These are phyloP conservation scores for Ctenosaura bakeri DNA, from an alignment of 2,797 vertebrate genomes.

Conservation along the genomic window DNA sequence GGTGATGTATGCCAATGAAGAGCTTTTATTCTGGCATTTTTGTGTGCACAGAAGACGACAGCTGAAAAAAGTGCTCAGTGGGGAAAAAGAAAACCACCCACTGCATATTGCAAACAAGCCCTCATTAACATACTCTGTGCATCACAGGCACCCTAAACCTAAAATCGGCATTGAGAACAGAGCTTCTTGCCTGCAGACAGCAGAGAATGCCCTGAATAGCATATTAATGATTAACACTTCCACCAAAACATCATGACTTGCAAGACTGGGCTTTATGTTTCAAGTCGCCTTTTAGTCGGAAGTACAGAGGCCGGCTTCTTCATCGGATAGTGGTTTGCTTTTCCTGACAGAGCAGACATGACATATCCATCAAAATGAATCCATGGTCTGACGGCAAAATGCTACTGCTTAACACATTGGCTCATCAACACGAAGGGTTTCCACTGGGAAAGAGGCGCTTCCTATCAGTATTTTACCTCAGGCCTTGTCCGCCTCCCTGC, in stretches of 20 bases:
- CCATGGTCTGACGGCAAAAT: neutral
- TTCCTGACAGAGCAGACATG: neutral
- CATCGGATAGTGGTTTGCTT: conserved; percentile 8
- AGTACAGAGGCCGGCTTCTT: conserved; percentile 21
- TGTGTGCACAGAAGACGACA: conserved; percentile 55
- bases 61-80: conserved; percentile 10
- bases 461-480: neutral
- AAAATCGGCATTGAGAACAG: neutral
- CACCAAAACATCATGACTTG: neutral
- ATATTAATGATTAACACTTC: conserved; percentile 38
- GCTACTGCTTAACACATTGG: fast-evolving
- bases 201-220: conserved; percentile 20
- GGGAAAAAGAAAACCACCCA: conserved; percentile 47
- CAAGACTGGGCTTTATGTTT: conserved; percentile 10
- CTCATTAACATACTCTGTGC: conserved; percentile 47
- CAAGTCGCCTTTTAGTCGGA: conserved; percentile 20
- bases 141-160: neutral
- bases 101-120: conserved; percentile 34
- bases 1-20: conserved; percentile 50
- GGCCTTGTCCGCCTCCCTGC: neutral
- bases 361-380: conserved; percentile 21
- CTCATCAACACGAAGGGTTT: neutral
- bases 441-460: neutral
- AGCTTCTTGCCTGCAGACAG: neutral
- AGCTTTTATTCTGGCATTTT: conserved; percentile 51